A percentile compares a stretch with the other conserved stretches of the same genome.
These are phyloP conservation scores for Scrobipalpa costella DNA, from an alignment of 2,888 invertebrate species.

Conservation along the genomic window DNA sequence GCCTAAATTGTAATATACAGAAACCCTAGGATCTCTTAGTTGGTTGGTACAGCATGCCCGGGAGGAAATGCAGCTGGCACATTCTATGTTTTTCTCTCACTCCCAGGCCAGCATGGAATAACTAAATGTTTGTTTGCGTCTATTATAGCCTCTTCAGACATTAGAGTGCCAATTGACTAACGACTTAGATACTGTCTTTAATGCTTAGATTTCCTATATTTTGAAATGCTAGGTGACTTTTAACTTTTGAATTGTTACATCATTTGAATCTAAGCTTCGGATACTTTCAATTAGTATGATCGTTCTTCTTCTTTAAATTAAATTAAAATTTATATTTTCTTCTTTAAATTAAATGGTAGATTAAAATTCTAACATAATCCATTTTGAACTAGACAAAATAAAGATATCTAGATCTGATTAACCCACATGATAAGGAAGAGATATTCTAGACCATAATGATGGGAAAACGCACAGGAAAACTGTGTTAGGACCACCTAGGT, in stretches of 20 bases:
- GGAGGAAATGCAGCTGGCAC: too few species aligned
- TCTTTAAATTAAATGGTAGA: neutral
- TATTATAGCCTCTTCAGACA: too few species aligned
- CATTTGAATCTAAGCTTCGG: neutral
- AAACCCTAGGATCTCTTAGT: too few species aligned
- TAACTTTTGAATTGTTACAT: neutral
- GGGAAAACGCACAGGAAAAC: conserved; percentile 25
- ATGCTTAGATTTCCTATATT: neutral
- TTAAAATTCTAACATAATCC: neutral
- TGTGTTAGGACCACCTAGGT: conserved; percentile 7
- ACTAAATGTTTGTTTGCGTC: too few species aligned
- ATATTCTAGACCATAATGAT: conserved; percentile 25
- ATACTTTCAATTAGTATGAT: neutral
- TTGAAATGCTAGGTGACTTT: neutral
- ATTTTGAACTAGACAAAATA: neutral
- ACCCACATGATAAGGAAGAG: conserved; percentile 19
- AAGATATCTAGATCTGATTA: neutral
- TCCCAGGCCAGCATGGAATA: too few species aligned
- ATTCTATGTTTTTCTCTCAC: too few species aligned
- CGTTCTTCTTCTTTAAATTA: neutral
- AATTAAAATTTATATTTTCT: neutral
- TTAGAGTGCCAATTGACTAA: too few species aligned
- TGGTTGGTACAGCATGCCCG: too few species aligned
- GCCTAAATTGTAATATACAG: too few species aligned
- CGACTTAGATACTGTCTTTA: neutral